phyloP scores from a whole-genome alignment of 2,113 vertebrate genomes.

The Lathamus discolor region DNA sequence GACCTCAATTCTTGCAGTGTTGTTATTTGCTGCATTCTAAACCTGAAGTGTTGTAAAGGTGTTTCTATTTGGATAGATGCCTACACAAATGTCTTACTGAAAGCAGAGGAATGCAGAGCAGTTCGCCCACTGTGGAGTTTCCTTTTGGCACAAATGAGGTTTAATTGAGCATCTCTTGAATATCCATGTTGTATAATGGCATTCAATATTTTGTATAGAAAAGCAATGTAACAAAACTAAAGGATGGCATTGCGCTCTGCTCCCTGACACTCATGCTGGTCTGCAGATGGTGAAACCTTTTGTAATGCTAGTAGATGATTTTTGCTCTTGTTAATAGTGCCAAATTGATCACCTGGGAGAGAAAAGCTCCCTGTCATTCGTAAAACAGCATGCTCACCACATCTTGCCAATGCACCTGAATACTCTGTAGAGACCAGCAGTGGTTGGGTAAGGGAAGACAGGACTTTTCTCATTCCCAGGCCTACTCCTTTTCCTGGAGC shows the following conservation, averaged over 20 bases:
- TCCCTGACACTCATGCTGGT: background rate
- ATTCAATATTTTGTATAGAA: background rate
- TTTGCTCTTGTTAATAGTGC: slow-evolving; percentile 9
- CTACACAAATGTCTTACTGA: background rate
- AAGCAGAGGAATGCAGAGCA: background rate
- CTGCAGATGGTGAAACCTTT: background rate
- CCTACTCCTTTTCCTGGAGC: background rate
- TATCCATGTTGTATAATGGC: background rate
- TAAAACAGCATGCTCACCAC: background rate
- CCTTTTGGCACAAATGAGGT: background rate
- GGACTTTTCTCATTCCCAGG: slow-evolving; percentile 1
- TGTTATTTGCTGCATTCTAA: slow-evolving; percentile 13
- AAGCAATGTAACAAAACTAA: background rate
- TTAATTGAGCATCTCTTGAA: background rate
- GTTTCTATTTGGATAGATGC: background rate
- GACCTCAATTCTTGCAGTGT: slow-evolving; percentile 3
- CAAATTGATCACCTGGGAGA: slow-evolving; percentile 21
- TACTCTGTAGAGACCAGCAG: background rate
- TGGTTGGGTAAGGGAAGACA: background rate
- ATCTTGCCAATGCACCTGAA: background rate
- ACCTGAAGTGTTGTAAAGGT: slow-evolving; percentile 29
- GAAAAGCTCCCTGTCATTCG: background rate
- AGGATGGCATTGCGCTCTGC: background rate
- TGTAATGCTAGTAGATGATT: background rate
- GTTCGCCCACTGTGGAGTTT: background rate